Evolutionary conservation across 2,797 vertebrate species (phyloP).

Genomic region (Platyrinchus mystaceus): DNA sequence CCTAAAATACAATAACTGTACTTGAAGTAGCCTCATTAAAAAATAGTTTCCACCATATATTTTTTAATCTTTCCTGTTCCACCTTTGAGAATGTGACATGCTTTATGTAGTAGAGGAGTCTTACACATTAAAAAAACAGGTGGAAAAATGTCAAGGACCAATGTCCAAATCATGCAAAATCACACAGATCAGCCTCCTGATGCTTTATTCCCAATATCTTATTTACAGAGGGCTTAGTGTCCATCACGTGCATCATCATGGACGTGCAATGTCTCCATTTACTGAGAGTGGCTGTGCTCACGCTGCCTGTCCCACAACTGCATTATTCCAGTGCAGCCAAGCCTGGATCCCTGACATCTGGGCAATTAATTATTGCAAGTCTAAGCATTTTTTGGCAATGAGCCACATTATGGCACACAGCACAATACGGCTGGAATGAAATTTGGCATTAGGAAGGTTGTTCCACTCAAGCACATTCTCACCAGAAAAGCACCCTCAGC

Average conservation of each 20-base stretch:
- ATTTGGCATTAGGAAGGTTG: not conserved
- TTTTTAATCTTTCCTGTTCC: constrained; percentile 38
- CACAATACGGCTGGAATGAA: not conserved
- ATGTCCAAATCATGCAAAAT: not conserved
- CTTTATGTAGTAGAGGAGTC: not conserved
- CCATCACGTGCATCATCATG: not conserved
- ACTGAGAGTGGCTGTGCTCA: not conserved
- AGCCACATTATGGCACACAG: not conserved
- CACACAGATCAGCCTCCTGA: not conserved
- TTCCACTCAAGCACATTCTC: not conserved
- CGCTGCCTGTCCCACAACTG: not conserved
- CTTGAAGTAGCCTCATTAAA: constrained; percentile 45
- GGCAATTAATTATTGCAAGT: not conserved
- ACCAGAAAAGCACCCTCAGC: constrained; percentile 31
- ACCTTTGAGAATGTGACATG: not conserved
- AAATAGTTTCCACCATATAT: constrained; percentile 36
- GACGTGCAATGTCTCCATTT: not conserved
- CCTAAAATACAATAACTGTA: constrained; percentile 48
- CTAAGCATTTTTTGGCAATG: constrained; percentile 17
- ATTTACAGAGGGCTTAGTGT: not conserved
- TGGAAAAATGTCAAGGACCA: not conserved
- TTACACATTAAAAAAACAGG: not conserved
- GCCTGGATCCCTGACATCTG: not conserved
- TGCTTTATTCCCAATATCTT: not conserved
- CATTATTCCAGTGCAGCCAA: not conserved